Percentiles rank a stretch among this genome's conserved stretches.
phyloP scores from a whole-genome alignment of 2,888 invertebrate genomes.

The Kuschelorhynchus macadamiae region DNA sequence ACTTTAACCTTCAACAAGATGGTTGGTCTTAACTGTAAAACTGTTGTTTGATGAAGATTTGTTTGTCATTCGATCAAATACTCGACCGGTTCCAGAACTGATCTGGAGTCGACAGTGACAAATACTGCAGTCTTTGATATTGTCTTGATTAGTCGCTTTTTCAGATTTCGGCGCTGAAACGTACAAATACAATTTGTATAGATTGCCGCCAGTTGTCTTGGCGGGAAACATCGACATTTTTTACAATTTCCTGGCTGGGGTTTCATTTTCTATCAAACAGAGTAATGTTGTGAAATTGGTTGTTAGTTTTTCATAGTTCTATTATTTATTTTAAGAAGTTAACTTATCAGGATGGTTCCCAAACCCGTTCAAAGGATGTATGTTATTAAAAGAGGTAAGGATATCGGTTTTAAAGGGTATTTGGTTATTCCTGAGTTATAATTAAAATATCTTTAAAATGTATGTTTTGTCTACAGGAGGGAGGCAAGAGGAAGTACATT shows the following conservation, averaged over 20 bases:
- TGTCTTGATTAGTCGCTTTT: neutral
- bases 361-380: slow-evolving; percentile 69
- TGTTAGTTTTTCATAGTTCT: no score
- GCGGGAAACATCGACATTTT: neutral
- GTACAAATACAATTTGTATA: no score
- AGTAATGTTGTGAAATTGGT: no score
- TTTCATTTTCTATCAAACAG: no score
- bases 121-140: neutral
- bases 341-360: slow-evolving; percentile 66
- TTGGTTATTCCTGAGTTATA: neutral
- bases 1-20: no score
- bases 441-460: no score
- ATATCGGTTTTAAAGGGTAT: neutral
- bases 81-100: no score
- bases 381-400: slow-evolving; percentile 71
- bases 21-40: no score
- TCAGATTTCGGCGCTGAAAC: neutral
- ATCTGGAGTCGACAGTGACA: no score
- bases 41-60: no score
- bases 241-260: neutral
- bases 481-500: slow-evolving; percentile 90
- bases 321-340: neutral
- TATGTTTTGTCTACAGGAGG: slow-evolving; percentile 76
- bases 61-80: no score
- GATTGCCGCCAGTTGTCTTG: neutral